Conservation (phyloP, 53 echinoderm and acorn worm species). For the Paracentrotus lividus region DNA sequence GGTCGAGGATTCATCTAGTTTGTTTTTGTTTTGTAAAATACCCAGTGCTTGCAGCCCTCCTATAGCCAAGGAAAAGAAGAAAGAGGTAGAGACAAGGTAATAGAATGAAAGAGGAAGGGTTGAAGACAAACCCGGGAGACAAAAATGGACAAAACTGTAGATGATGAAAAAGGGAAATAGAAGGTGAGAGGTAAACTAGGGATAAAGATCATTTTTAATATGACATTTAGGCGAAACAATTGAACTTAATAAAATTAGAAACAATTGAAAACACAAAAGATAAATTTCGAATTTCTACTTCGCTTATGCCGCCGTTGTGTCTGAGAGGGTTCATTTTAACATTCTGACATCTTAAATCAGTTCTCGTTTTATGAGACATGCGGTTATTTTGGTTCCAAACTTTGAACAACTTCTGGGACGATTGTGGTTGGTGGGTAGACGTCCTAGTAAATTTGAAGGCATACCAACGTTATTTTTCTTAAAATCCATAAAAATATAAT, state of each 20-base stretch:
- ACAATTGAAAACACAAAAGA: not conserved
- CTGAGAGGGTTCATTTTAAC: constrained; percentile 19
- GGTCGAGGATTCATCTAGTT: no score
- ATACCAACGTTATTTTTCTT: not conserved
- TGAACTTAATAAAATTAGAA: not conserved
- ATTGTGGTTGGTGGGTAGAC: not conserved
- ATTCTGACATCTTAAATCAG: constrained; percentile 20
- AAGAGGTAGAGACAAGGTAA: no score
- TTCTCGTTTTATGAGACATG: constrained; percentile 39
- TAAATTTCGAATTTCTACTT: not conserved
- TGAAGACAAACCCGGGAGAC: no score
- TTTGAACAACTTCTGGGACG: not conserved
- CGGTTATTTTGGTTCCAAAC: constrained; percentile 36
- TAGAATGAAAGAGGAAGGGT: no score
- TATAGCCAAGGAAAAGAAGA: no score
- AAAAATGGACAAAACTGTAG: no score
- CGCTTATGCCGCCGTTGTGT: constrained; percentile 7
- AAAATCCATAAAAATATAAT: not conserved
- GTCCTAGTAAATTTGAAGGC: not conserved
- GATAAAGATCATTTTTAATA: not conserved
- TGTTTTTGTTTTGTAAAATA: no score
- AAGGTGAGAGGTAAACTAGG: not conserved
- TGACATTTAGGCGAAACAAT: not conserved
- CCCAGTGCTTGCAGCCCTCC: no score
- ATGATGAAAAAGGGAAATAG: not conserved